Evolutionary conservation across 2,888 invertebrate genomes (phyloP), one percentile per base, ranked within the genome.

Genomic region (Ischnura elegans): DNA sequence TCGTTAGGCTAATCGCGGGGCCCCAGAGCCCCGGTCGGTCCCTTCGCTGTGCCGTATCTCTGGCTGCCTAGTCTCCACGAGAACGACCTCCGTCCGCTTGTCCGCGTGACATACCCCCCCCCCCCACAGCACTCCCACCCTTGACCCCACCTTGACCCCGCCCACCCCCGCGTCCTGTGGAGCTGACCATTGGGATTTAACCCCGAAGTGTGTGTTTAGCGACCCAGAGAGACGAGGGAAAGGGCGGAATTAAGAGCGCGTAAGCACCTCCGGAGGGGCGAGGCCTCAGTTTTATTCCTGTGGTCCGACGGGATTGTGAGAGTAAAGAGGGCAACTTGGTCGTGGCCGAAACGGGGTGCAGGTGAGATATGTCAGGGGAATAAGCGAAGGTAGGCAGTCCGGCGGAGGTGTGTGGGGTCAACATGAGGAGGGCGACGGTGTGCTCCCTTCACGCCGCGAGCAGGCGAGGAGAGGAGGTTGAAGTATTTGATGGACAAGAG

Each of bases 401-500:
- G 36, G 76, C 76, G 76, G 36, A 25, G 47, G 47, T 21, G 76
- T 36, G 76, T 29, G n/a, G 76, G 36, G 61, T 61, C 61, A 61
- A 16, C 2, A 5, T 29, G 76, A 10, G 29, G 16, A 25, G 36
- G 76, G 76, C 36, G 76, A 36, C 76, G 36, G 5, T 36, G 36
- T 29, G 2, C 76, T 36, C 29, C 76, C 36, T 76, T 76, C 16
- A 13, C 36, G 36, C 16, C 2, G 76, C 76, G 76, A 76, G 76
- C 29, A 6, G 13, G 29, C 2, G 21, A 13, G 25, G 0, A 29
- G 16, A 21, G 36, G 36, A 10, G 36, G 76, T 76, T 76, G 76
- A 76, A 76, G 76, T 76, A 76, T 76, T 76, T 76, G 76, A 76
- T 76, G 76, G 76, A 76, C 76, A 76, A 76, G 76, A 76, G 13